Percentiles rank a stretch among this genome's conserved stretches.
These are phyloP conservation scores for Dicentrarchus labrax DNA, from an alignment of 2,113 vertebrate species.

Conservation along the genomic window DNA sequence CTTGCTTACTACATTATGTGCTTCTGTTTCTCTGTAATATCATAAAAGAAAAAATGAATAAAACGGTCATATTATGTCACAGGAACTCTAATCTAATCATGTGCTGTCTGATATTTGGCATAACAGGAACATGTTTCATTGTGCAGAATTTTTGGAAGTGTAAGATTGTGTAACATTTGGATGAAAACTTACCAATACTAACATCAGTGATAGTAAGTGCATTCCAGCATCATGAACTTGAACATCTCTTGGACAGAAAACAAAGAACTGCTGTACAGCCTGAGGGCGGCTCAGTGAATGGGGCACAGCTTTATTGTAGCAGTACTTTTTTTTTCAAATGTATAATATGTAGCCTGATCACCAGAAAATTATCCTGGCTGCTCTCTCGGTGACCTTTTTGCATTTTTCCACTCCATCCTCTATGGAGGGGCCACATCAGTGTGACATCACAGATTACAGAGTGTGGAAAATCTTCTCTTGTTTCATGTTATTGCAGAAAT, in stretches of 20 bases:
- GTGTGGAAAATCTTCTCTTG: conserved; percentile 45
- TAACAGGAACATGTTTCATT: conserved; percentile 1
- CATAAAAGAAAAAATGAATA: not conserved
- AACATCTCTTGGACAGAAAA: conserved; percentile 43
- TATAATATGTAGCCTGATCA: conserved; percentile 50
- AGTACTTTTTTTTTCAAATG: conserved; percentile 3
- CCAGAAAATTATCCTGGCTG: conserved; percentile 53
- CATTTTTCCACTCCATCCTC: conserved; percentile 35
- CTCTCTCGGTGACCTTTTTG: conserved; percentile 50
- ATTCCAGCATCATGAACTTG: conserved; percentile 31
- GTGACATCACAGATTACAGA: conserved; percentile 53
- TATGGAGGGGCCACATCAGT: conserved; percentile 32
- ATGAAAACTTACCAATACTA: not conserved
- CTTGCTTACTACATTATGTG: too few species aligned
- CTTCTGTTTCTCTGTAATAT: not conserved
- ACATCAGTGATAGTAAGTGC: conserved; percentile 6
- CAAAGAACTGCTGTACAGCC: conserved; percentile 48
- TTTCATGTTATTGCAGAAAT: conserved; percentile 47
- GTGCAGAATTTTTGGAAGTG: not conserved
- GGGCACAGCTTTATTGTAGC: conserved; percentile 35
- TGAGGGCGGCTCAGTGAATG: conserved; percentile 39
- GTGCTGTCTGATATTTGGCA: conserved; percentile 10
- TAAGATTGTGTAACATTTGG: not conserved
- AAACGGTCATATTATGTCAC: not conserved
- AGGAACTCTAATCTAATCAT: not conserved